Percentiles rank a stretch among this genome's conserved stretches.
These are phyloP conservation scores for Ceyx erithaca DNA, from an alignment of 2,797 vertebrate species.

Conservation along the genomic window DNA sequence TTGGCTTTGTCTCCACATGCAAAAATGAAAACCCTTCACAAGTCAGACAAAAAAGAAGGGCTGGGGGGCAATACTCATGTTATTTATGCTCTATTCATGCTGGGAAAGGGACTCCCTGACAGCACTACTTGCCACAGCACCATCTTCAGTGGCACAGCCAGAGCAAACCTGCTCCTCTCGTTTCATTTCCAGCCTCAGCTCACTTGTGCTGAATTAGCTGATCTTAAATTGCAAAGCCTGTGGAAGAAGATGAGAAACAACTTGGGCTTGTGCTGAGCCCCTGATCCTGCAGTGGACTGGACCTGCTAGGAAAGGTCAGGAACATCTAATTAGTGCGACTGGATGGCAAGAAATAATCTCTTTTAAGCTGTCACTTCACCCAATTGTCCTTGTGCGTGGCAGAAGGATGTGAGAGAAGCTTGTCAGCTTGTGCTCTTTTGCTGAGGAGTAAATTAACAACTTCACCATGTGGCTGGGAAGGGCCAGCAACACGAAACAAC, in stretches of 20 bases:
- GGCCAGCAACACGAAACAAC: neutral
- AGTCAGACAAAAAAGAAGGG: neutral
- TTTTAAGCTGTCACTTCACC: neutral
- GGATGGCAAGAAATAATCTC: neutral
- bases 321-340: neutral
- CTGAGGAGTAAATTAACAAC: neutral
- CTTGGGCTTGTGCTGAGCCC: neutral
- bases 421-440: neutral
- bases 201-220: neutral
- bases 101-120: neutral
- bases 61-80: neutral
- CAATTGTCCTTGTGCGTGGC: neutral
- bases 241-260: neutral
- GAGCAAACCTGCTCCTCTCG: neutral
- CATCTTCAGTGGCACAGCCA: neutral
- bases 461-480: neutral
- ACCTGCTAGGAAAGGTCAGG: neutral
- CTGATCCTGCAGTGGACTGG: neutral
- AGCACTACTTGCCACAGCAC: neutral
- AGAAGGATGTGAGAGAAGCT: neutral
- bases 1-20: slow-evolving; percentile 13
- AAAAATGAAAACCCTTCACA: slow-evolving; percentile 14
- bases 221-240: neutral
- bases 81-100: neutral
- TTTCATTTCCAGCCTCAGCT: neutral